Evolutionary conservation across 2,113 vertebrate genomes (phyloP).

Genomic region (Peromyscus polionotus): DNA sequence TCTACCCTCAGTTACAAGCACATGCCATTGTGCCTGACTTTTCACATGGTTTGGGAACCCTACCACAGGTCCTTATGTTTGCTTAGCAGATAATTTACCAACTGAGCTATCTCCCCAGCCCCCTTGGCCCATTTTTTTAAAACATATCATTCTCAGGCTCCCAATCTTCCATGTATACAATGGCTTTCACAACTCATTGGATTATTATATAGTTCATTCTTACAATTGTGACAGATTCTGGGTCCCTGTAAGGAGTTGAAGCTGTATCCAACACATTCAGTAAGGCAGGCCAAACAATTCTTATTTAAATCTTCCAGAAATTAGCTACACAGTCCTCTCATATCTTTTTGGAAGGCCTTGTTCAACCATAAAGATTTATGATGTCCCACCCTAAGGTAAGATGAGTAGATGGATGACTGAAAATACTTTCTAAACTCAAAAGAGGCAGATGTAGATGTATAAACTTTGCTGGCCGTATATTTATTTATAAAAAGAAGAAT

Average conservation of each 20-base stretch:
- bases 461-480: neutral
- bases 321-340: neutral
- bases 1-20: neutral
- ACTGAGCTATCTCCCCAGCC: neutral
- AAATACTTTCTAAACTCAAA: conserved; percentile 47
- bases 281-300: conserved; percentile 1
- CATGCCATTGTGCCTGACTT: neutral
- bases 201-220: neutral
- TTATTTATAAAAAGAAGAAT: conserved; percentile 39
- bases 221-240: neutral
- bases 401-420: neutral
- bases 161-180: neutral
- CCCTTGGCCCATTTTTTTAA: neutral
- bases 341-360: neutral
- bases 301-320: neutral
- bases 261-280: neutral
- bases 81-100: neutral
- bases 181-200: neutral
- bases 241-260: conserved; percentile 33
- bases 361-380: neutral
- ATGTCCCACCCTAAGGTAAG: neutral
- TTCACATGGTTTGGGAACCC: neutral
- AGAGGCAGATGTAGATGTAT: neutral
- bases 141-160: neutral
- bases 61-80: neutral